A percentile compares a stretch with the other conserved stretches of the same genome.
Evolutionary conservation across 1,140 invertebrate species (phyloP).

Genomic region (Camponotus pennsylvanicus): DNA sequence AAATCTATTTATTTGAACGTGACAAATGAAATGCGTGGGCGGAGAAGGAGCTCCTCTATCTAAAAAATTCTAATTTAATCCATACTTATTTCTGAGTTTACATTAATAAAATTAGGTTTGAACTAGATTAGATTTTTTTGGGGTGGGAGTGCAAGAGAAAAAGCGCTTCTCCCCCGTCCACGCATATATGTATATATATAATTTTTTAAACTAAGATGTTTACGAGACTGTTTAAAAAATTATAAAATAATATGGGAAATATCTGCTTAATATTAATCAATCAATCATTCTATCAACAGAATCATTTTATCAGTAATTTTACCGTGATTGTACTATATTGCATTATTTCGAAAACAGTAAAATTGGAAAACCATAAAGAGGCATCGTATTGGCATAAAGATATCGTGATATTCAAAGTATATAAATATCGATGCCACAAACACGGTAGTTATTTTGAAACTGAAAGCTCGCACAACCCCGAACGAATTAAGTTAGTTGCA

Average conservation of each 20-base stretch:
- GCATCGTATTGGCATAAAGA: not conserved
- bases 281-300: not conserved
- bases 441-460: slow-evolving; percentile 1
- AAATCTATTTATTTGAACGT: too few relatives aligned
- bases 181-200: not conserved
- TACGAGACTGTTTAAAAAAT: not conserved
- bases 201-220: not conserved
- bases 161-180: too few relatives aligned
- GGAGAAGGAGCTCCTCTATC: too few relatives aligned
- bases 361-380: not conserved
- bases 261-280: not conserved
- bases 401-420: not conserved
- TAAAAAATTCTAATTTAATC: too few relatives aligned
- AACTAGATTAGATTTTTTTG: too few relatives aligned
- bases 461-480: not conserved
- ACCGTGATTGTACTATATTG: not conserved
- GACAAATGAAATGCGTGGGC: too few relatives aligned
- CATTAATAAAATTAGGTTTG: too few relatives aligned
- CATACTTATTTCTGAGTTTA: too few relatives aligned
- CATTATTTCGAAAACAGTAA: not conserved
- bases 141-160: too few relatives aligned
- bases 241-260: not conserved
- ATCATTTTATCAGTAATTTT: not conserved
- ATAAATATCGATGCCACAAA: not conserved
- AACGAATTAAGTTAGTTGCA: slow-evolving; percentile 10